phyloP scores from a whole-genome alignment of 2,113 vertebrate genomes.

The Hippocampus barbouri region DNA sequence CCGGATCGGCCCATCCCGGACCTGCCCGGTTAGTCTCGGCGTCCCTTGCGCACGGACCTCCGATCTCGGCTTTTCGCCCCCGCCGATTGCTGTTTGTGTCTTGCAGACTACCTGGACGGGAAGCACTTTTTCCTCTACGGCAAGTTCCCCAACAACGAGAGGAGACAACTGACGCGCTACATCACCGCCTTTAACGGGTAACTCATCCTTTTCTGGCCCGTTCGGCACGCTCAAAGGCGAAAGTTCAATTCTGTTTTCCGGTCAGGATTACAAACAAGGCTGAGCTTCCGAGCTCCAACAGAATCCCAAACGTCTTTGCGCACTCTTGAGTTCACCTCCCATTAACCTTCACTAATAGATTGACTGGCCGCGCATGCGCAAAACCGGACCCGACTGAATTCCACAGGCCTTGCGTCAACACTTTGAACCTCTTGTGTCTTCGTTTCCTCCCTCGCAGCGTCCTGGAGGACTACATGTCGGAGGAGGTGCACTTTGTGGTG shows the following conservation, averaged over 20 bases:
- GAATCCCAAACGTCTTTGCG: no score
- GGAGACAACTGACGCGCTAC: constrained; percentile 78
- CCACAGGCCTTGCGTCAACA: background rate
- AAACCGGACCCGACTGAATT: background rate
- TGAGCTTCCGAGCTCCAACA: no score
- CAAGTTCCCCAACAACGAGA: constrained; percentile 80
- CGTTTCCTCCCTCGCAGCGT: constrained; percentile 54
- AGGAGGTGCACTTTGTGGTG: constrained; percentile 86
- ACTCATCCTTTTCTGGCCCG: constrained; percentile 20
- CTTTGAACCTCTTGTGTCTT: background rate
- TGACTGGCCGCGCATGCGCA: background rate
- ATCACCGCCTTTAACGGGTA: constrained; percentile 88
- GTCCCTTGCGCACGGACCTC: constrained; percentile 6
- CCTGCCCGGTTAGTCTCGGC: constrained; percentile 73
- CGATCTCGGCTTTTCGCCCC: background rate
- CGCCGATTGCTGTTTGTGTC: background rate
- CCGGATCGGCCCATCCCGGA: constrained; percentile 76
- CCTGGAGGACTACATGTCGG: constrained; percentile 87
- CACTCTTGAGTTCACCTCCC: no score
- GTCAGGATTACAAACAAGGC: no score
- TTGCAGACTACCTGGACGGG: constrained; percentile 79
- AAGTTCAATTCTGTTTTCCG: no score
- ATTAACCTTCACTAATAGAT: background rate
- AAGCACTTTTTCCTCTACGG: constrained; percentile 86
- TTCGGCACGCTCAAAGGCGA: no score